Evolutionary conservation across 2,113 vertebrate species (phyloP).

Genomic region (Oryzias melastigma): DNA sequence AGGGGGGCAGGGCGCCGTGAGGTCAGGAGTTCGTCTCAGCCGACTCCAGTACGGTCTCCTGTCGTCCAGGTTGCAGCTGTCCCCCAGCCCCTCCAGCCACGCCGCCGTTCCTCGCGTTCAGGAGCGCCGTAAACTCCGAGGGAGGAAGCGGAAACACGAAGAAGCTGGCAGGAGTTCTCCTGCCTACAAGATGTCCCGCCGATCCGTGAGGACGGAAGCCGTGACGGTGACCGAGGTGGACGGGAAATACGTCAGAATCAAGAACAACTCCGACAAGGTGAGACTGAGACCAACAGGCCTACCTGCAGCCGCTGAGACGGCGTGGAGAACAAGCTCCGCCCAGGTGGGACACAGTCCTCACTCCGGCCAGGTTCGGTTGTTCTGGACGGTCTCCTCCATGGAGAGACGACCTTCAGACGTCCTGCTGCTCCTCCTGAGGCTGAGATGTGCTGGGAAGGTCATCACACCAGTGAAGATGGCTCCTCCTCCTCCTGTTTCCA

Average conservation of each 20-base stretch:
- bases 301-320: too few species aligned
- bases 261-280: constrained; percentile 80
- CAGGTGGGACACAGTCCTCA: too few species aligned
- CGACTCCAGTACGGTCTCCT: too few species aligned
- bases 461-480: neutral
- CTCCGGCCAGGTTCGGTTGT: too few species aligned
- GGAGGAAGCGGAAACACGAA: constrained; percentile 82
- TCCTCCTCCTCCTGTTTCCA: neutral
- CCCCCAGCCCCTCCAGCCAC: constrained; percentile 67
- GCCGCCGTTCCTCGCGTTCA: constrained; percentile 35
- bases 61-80: constrained; percentile 77
- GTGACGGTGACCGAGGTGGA: constrained; percentile 81
- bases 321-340: neutral
- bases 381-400: too few species aligned
- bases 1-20: too few species aligned
- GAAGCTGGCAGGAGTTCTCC: constrained; percentile 46
- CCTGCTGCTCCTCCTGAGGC: too few species aligned
- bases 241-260: constrained; percentile 80
- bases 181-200: constrained; percentile 71
- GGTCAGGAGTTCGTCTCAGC: too few species aligned
- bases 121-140: constrained; percentile 52
- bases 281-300: neutral
- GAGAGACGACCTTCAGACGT: too few species aligned
- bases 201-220: constrained; percentile 53
- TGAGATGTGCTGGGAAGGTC: too few species aligned